phyloP scores from a whole-genome alignment of 2,797 vertebrate genomes.

The Hydrolagus colliei region DNA sequence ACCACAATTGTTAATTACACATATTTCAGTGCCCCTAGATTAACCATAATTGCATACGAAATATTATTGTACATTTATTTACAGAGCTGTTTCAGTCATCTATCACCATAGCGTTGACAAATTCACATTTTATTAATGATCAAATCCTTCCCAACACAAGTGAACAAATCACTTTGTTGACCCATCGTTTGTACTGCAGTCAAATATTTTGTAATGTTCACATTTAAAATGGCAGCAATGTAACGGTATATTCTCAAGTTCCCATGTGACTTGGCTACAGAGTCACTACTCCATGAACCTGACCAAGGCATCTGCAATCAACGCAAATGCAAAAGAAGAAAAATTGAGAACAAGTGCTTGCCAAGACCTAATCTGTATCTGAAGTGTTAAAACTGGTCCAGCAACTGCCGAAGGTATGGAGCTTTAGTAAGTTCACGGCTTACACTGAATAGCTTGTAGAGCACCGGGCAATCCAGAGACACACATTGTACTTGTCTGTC shows the following conservation, averaged over 20 bases:
- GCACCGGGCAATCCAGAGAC: conserved; percentile 84
- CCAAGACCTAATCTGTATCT: conserved; percentile 46
- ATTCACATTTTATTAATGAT: conserved; percentile 11
- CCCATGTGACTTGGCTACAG: neutral
- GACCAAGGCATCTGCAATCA: neutral
- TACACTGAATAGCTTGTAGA: conserved; percentile 83
- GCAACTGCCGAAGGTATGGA: conserved; percentile 85
- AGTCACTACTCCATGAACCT: neutral
- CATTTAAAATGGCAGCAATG: neutral
- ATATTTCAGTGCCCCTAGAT: conserved; percentile 21
- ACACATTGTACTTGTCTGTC: conserved; percentile 80
- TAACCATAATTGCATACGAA: conserved; percentile 22
- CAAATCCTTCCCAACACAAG: neutral
- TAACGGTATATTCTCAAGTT: neutral
- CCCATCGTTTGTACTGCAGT: neutral
- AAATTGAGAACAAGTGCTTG: conserved; percentile 58
- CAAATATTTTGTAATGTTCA: neutral
- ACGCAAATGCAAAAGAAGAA: conserved; percentile 36
- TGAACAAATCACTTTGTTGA: neutral
- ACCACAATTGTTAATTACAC: conserved; percentile 22
- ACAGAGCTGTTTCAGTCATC: conserved; percentile 16
- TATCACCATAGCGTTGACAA: conserved; percentile 1
- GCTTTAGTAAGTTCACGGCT: conserved; percentile 80
- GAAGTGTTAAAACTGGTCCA: conserved; percentile 83
- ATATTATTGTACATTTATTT: conserved; percentile 26